Evolutionary conservation across 2,888 invertebrate species (phyloP).

Genomic region (Pyrrhia umbra): DNA sequence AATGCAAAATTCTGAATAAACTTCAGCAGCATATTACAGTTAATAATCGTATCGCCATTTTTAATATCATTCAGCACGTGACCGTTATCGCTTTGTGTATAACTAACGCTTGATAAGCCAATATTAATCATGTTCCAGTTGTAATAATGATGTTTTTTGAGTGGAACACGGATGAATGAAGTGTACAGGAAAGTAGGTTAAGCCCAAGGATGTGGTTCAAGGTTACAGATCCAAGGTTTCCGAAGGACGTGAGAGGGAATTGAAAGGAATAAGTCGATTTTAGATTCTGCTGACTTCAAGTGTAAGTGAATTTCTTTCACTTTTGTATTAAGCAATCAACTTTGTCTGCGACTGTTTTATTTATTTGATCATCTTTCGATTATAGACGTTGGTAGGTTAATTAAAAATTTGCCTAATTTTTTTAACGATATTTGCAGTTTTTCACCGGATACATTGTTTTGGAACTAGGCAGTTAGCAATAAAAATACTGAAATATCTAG

Average conservation of each 20-base stretch:
- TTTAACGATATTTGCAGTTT: constrained; percentile 7
- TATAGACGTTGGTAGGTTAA: too few relatives aligned
- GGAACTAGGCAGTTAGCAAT: constrained; percentile 21
- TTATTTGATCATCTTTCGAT: not conserved
- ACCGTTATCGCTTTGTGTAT: constrained; percentile 47
- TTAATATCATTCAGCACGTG: constrained; percentile 39
- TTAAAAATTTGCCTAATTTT: too few relatives aligned
- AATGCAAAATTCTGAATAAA: constrained; percentile 14
- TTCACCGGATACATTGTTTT: constrained; percentile 3
- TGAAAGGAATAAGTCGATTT: constrained; percentile 31
- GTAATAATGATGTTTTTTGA: constrained; percentile 28
- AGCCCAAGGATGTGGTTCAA: constrained; percentile 35
- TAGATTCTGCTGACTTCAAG: constrained; percentile 26
- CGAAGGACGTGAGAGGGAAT: constrained; percentile 23
- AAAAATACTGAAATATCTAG: constrained; percentile 24
- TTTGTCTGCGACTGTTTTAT: not conserved
- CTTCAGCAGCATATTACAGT: constrained; percentile 16
- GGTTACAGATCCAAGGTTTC: constrained; percentile 29
- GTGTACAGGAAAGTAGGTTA: constrained; percentile 22
- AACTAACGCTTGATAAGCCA: constrained; percentile 46
- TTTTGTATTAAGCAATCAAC: not conserved
- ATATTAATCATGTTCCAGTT: constrained; percentile 32
- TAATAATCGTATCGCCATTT: constrained; percentile 43
- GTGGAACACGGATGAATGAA: constrained; percentile 22
- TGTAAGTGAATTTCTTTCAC: constrained; percentile 22